Percentiles rank a stretch among this genome's conserved stretches.
These are phyloP conservation scores for Odontesthes bonariensis DNA, from an alignment of 2,113 vertebrate genomes.

Conservation along the genomic window DNA sequence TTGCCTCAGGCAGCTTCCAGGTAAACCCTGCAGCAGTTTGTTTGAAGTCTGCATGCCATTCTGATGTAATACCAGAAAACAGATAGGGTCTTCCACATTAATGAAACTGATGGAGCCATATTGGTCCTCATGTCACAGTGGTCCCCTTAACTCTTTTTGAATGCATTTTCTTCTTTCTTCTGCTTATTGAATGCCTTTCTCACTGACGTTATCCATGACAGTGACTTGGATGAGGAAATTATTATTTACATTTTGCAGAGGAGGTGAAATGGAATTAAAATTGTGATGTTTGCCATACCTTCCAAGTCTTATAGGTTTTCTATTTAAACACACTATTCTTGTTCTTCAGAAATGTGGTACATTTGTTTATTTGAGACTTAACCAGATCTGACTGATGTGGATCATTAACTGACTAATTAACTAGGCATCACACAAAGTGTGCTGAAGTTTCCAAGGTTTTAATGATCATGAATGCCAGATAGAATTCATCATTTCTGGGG, in stretches of 20 bases:
- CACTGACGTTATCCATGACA: constrained; percentile 28
- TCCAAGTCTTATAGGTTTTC: constrained; percentile 9
- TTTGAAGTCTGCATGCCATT: constrained; percentile 66
- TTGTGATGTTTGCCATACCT: background rate
- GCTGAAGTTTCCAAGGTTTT: constrained; percentile 38
- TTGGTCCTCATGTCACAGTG: background rate
- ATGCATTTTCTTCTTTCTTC: constrained; percentile 26
- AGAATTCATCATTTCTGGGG: constrained; percentile 5
- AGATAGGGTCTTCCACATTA: constrained; percentile 38
- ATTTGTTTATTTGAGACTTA: constrained; percentile 20
- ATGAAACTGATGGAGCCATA: constrained; percentile 53
- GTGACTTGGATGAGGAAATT: constrained; percentile 63
- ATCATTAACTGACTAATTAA: constrained; percentile 37
- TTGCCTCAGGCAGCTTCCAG: constrained; percentile 76
- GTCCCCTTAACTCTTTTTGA: constrained; percentile 27
- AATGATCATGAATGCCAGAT: background rate
- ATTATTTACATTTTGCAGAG: constrained; percentile 35
- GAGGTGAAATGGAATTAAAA: constrained; percentile 13
- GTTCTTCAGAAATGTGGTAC: background rate
- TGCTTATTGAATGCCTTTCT: constrained; percentile 10
- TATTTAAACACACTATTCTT: constrained; percentile 9
- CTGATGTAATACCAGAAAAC: constrained; percentile 68
- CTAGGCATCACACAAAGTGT: constrained; percentile 20
- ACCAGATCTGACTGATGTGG: background rate
- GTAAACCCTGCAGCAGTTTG: constrained; percentile 71